phyloP scores from a whole-genome alignment of 2,888 invertebrate genomes.

The Xestia sexstrigata region DNA sequence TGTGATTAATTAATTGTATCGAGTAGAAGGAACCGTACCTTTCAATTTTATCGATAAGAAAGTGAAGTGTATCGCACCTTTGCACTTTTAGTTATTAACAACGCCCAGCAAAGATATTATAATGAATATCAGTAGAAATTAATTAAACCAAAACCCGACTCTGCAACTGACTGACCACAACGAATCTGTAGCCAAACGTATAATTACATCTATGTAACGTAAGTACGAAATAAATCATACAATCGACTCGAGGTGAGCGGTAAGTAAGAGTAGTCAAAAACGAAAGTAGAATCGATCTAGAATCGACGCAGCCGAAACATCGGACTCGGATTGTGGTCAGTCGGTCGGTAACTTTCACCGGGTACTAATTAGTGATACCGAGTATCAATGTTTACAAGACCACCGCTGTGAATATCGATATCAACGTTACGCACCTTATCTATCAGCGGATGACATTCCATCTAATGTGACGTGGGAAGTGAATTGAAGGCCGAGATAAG shows the following conservation, averaged over 20 bases:
- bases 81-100: constrained; percentile 36
- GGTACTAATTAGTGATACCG: constrained; percentile 86
- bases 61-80: constrained; percentile 4
- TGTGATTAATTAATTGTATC: constrained; percentile 2
- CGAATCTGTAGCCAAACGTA: constrained; percentile 59
- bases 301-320: constrained; percentile 88
- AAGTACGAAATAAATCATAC: constrained; percentile 81
- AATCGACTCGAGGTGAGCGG: constrained; percentile 80
- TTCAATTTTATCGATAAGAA: constrained; percentile 5
- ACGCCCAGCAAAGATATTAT: constrained; percentile 21
- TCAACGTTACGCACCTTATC: constrained; percentile 76
- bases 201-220: constrained; percentile 66
- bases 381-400: constrained; percentile 84
- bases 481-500: constrained; percentile 47
- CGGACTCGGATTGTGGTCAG: constrained; percentile 87
- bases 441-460: constrained; percentile 64
- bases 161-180: constrained; percentile 52
- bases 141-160: constrained; percentile 51
- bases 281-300: constrained; percentile 90
- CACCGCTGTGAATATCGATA: constrained; percentile 80
- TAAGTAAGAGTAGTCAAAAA: constrained; percentile 89
- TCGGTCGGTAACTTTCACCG: constrained; percentile 89
- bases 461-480: constrained; percentile 62
- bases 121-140: constrained; percentile 58
- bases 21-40: neutral